Percentiles rank a stretch among this genome's conserved stretches.
These are phyloP conservation scores for Pelvicachromis taeniatus DNA, from an alignment of 2,113 vertebrate genomes.

Conservation along the genomic window DNA sequence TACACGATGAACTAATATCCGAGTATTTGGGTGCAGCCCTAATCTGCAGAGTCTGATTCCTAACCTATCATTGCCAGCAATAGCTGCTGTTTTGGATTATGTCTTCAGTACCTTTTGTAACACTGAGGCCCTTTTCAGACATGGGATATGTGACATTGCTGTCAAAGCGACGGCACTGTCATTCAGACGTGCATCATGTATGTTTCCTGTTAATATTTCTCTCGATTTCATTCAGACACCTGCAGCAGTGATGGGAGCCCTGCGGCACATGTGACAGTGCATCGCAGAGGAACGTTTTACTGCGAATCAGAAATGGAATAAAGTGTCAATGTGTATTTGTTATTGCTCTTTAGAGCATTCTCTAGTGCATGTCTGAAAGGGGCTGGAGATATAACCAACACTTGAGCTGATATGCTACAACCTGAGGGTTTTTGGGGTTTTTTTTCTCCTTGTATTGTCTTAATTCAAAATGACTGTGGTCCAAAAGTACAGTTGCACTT, in stretches of 20 bases:
- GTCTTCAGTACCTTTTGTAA: neutral
- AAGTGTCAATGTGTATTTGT: neutral
- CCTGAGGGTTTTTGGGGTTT: neutral
- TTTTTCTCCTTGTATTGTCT: neutral
- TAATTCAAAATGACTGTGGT: slow-evolving; percentile 24
- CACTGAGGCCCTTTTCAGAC: neutral
- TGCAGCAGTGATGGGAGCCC: neutral
- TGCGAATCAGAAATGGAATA: neutral
- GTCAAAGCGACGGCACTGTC: neutral
- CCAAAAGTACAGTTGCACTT: slow-evolving; percentile 17
- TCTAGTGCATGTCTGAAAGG: neutral
- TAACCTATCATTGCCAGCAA: neutral
- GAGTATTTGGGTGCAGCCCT: neutral
- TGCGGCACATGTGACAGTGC: neutral
- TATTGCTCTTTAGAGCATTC: neutral
- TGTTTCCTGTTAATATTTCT: neutral
- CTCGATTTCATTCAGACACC: neutral
- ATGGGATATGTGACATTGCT: neutral
- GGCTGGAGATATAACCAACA: slow-evolving; percentile 4
- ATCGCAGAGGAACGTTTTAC: neutral
- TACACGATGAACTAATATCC: neutral
- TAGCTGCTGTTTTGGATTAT: slow-evolving; percentile 31
- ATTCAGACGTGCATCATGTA: neutral
- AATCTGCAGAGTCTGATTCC: neutral
- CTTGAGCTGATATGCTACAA: slow-evolving; percentile 4